phyloP scores from a whole-genome alignment of 2,113 vertebrate species.

The Pontoporia blainvillei region DNA sequence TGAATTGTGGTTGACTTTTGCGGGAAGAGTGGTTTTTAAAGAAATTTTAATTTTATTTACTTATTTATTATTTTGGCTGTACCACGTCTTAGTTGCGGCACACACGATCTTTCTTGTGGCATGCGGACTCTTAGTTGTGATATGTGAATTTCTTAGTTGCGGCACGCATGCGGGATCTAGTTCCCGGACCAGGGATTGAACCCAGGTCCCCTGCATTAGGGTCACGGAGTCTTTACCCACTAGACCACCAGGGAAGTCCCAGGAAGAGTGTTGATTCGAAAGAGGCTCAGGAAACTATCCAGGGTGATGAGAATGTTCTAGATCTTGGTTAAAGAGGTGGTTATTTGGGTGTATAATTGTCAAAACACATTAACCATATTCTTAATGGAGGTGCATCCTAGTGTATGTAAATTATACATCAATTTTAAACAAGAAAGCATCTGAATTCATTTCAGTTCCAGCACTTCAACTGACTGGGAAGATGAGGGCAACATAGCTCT shows the following conservation, averaged over 20 bases:
- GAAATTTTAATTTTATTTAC: too few relatives aligned
- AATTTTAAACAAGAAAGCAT: neutral
- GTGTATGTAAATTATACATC: neutral
- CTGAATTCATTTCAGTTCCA: neutral
- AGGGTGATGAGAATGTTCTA: neutral
- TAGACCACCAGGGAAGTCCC: too few relatives aligned
- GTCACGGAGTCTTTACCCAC: too few relatives aligned
- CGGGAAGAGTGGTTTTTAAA: neutral
- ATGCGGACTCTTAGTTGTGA: too few relatives aligned
- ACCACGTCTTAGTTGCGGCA: too few relatives aligned
- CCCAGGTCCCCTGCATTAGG: too few relatives aligned
- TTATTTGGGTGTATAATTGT: neutral
- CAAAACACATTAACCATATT: neutral
- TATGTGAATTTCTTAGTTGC: too few relatives aligned
- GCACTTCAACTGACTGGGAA: neutral
- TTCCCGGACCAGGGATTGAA: too few relatives aligned
- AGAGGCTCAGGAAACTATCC: neutral
- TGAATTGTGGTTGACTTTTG: neutral
- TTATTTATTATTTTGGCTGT: too few relatives aligned
- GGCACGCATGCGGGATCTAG: too few relatives aligned
- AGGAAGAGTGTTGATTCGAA: neutral
- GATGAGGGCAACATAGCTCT: too few relatives aligned
- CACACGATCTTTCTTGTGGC: too few relatives aligned
- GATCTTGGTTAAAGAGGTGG: neutral
- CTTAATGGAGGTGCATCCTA: neutral